These are phyloP conservation scores for Sminthurinus aureus DNA, from an alignment of 2,888 invertebrate species.

Conservation along the genomic window DNA sequence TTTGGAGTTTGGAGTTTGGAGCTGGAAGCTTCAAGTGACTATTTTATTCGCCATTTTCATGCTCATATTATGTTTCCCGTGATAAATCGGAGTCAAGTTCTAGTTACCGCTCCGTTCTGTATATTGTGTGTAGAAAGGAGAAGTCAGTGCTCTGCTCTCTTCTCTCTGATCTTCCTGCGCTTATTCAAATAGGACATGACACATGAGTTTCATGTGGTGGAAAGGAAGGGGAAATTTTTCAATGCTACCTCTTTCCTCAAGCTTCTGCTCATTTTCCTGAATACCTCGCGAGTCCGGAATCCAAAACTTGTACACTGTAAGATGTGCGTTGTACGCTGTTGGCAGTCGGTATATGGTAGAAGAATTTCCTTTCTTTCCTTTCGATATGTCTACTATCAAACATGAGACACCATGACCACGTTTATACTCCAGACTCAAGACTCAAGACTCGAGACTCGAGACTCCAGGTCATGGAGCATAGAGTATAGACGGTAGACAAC, in stretches of 20 bases:
- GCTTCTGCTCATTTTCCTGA: slow-evolving; percentile 11
- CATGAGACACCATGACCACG: too few relatives aligned
- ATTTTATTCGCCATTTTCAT: too few relatives aligned
- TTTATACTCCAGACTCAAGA: not conserved
- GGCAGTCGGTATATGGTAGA: too few relatives aligned
- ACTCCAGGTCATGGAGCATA: too few relatives aligned
- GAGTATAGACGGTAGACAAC: too few relatives aligned
- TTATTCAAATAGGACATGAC: not conserved
- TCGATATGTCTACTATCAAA: too few relatives aligned
- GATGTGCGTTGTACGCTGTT: too few relatives aligned
- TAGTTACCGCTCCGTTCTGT: not conserved
- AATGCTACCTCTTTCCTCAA: slow-evolving; percentile 1
- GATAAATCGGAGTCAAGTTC: not conserved
- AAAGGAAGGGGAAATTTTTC: not conserved
- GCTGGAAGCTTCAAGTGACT: too few relatives aligned
- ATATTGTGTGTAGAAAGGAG: not conserved
- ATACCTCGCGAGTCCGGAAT: slow-evolving; percentile 4
- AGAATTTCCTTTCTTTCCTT: too few relatives aligned
- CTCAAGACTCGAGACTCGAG: not conserved
- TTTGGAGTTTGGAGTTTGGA: too few relatives aligned
- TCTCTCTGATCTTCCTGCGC: not conserved
- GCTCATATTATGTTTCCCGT: too few relatives aligned
- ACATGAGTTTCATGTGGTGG: not conserved
- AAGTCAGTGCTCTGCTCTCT: not conserved
- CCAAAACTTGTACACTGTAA: too few relatives aligned